Evolutionary conservation across 2,888 invertebrate species (phyloP).

Genomic region (Sericinus montela): DNA sequence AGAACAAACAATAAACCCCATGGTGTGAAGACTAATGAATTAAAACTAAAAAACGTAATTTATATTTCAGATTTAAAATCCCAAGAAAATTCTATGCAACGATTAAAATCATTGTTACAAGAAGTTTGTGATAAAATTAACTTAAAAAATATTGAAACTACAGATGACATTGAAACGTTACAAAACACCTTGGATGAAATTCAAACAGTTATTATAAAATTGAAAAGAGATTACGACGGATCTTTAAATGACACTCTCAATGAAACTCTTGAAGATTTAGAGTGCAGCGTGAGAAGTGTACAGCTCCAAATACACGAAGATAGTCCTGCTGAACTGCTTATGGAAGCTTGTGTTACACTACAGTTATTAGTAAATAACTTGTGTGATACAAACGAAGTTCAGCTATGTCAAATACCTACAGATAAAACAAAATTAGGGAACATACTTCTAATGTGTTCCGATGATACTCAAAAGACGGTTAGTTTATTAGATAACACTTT

Average conservation of each 20-base stretch:
- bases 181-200: constrained; percentile 64
- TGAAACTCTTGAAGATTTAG: constrained; percentile 73
- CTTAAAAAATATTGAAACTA: constrained; percentile 28
- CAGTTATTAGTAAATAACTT: constrained; percentile 54
- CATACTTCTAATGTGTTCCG: constrained; percentile 43
- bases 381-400: constrained; percentile 41
- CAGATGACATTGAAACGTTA: constrained; percentile 46
- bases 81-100: constrained; percentile 42
- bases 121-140: constrained; percentile 51
- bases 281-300: constrained; percentile 73
- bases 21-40: no score
- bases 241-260: constrained; percentile 55
- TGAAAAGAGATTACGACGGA: constrained; percentile 60
- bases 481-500: constrained; percentile 63
- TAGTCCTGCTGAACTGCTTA: constrained; percentile 55
- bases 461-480: constrained; percentile 48
- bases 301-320: constrained; percentile 67
- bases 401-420: constrained; percentile 24
- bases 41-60: no score
- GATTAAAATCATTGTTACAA: constrained; percentile 47
- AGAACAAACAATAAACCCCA: no score
- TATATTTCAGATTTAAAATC: constrained; percentile 31
- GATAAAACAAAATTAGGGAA: constrained; percentile 27
- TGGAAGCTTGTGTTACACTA: constrained; percentile 65
- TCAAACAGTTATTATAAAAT: constrained; percentile 66